These are phyloP conservation scores for Leuctra nigra DNA, from an alignment of 2,888 invertebrate genomes.

Conservation along the genomic window DNA sequence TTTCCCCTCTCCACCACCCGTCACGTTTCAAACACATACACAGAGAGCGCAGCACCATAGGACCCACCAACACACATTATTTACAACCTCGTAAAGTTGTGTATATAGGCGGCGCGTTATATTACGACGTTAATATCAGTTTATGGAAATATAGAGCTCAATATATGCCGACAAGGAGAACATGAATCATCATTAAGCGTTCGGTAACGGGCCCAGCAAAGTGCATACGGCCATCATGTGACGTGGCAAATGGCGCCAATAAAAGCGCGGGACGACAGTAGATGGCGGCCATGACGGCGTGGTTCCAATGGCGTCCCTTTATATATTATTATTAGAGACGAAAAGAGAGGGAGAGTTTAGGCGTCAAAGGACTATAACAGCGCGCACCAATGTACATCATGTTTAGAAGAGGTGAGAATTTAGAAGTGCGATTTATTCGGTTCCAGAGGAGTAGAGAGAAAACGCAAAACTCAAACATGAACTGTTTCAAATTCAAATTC, in stretches of 20 bases:
- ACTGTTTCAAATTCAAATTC: too few species aligned
- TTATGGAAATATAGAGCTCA: conserved; percentile 52
- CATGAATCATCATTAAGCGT: conserved; percentile 42
- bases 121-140: conserved; percentile 50
- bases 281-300: conserved; percentile 5
- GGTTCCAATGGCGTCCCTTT: too few species aligned
- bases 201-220: conserved; percentile 35
- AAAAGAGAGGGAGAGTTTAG: conserved; percentile 4
- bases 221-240: conserved; percentile 18
- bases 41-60: background rate
- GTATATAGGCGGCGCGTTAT: conserved; percentile 37
- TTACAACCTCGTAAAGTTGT: conserved; percentile 25
- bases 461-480: too few species aligned
- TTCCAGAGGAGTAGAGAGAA: too few species aligned
- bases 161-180: conserved; percentile 41
- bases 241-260: conserved; percentile 21
- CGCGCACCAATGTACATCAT: too few species aligned
- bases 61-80: conserved; percentile 21
- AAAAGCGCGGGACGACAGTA: conserved; percentile 21
- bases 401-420: too few species aligned
- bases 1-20: background rate
- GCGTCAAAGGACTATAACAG: too few species aligned
- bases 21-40: background rate
- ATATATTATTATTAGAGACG: too few species aligned
- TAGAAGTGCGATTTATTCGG: too few species aligned